Percentiles rank a stretch among this genome's conserved stretches.
These are phyloP conservation scores for Cryptotermes secundus DNA, from an alignment of 1,140 invertebrate species.

Conservation along the genomic window DNA sequence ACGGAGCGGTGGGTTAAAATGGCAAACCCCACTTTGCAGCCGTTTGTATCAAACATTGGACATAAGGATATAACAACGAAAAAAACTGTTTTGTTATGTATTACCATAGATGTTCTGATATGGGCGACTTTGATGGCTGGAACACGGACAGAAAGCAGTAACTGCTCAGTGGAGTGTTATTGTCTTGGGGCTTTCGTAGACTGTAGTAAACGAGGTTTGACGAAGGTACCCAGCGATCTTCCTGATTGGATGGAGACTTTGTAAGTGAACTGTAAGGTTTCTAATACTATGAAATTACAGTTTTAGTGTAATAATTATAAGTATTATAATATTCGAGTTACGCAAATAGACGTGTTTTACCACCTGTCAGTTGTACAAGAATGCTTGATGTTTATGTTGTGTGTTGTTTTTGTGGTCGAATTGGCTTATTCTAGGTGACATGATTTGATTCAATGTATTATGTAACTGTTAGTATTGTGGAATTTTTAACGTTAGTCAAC, in stretches of 20 bases:
- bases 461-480: no score
- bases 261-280: background rate
- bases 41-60: background rate
- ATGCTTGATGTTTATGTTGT: no score
- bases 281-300: no score
- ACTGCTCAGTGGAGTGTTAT: conserved; percentile 2
- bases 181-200: conserved; percentile 21
- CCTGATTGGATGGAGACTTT: conserved; percentile 4
- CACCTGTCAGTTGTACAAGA: background rate
- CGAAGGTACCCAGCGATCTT: background rate
- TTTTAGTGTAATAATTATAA: background rate
- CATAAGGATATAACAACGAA: background rate
- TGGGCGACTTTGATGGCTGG: background rate
- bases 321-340: background rate
- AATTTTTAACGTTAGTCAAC: no score
- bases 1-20: background rate
- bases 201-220: conserved; percentile 19
- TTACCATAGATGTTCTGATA: background rate
- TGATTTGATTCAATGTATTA: no score
- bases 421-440: no score
- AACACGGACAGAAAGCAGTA: background rate
- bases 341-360: background rate
- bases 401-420: no score
- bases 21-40: background rate
- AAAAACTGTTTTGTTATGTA: background rate